Conservation (phyloP, 2,113 vertebrate genomes). For the Microtus montanus region DNA sequence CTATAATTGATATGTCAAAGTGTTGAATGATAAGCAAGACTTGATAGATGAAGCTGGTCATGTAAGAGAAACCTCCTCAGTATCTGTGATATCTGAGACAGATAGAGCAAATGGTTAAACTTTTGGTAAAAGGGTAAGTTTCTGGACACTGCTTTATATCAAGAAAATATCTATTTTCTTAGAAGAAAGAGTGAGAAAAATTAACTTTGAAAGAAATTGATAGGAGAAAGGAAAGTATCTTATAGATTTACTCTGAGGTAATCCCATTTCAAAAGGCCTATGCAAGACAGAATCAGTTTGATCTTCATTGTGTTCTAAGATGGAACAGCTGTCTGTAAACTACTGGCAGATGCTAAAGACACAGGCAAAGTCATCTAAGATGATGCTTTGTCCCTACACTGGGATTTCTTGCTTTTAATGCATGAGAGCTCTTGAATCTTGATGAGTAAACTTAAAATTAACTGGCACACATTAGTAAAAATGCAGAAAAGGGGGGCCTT, state of each 20-base stretch:
- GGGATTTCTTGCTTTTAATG: constrained; percentile 49
- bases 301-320: constrained; percentile 44
- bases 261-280: constrained; percentile 74
- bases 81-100: constrained; percentile 79
- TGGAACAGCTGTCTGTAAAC: constrained; percentile 51
- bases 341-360: background rate
- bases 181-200: constrained; percentile 62
- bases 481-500: constrained; percentile 50
- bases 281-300: background rate
- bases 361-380: background rate
- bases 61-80: constrained; percentile 82
- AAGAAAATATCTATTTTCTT: constrained; percentile 68
- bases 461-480: constrained; percentile 70
- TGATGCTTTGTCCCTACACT: background rate
- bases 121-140: constrained; percentile 73
- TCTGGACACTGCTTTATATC: constrained; percentile 77
- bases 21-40: constrained; percentile 84
- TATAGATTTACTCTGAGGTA: constrained; percentile 69
- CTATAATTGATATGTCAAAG: constrained; percentile 75
- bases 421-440: background rate
- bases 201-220: constrained; percentile 39
- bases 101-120: constrained; percentile 80
- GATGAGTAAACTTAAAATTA: constrained; percentile 49
- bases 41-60: constrained; percentile 84
- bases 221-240: constrained; percentile 51